These are phyloP conservation scores for Paratrypauchen microcephalus DNA, from an alignment of 2,797 vertebrate genomes.

Conservation along the genomic window DNA sequence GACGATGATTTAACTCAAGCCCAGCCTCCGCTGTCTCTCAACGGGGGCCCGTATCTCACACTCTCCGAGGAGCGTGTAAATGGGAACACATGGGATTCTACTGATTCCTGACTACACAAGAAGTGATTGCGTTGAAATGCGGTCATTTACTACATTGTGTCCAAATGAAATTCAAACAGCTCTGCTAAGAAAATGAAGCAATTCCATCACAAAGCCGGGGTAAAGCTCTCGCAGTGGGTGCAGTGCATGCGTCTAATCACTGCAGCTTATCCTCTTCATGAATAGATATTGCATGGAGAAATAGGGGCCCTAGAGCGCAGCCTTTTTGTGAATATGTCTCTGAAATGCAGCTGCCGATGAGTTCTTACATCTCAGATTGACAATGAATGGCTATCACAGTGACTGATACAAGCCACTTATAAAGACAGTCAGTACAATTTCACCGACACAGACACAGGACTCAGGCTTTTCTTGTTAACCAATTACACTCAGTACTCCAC, in stretches of 20 bases:
- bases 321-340: slow-evolving; percentile 54
- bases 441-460: too few species aligned
- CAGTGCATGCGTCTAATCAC: slow-evolving; percentile 54
- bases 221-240: slow-evolving; percentile 41
- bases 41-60: slow-evolving; percentile 7
- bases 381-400: slow-evolving; percentile 15
- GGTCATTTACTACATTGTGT: slow-evolving; percentile 15
- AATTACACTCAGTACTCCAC: background rate
- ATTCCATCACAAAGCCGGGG: slow-evolving; percentile 44
- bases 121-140: slow-evolving; percentile 41
- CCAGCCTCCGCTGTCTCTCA: slow-evolving; percentile 17
- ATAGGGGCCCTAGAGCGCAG: slow-evolving; percentile 48
- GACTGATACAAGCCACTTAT: background rate
- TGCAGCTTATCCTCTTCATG: slow-evolving; percentile 68
- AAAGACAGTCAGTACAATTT: background rate
- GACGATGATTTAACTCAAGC: slow-evolving; percentile 61
- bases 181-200: slow-evolving; percentile 45
- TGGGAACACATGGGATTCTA: slow-evolving; percentile 31
- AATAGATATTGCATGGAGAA: slow-evolving; percentile 74
- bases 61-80: slow-evolving; percentile 9
- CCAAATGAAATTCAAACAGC: slow-evolving; percentile 23
- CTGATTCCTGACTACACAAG: slow-evolving; percentile 49
- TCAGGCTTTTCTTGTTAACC: background rate
- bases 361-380: slow-evolving; percentile 34
- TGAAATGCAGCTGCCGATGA: slow-evolving; percentile 38